Conservation (phyloP, 2,113 vertebrate species). For the Chloropsis hardwickii region DNA sequence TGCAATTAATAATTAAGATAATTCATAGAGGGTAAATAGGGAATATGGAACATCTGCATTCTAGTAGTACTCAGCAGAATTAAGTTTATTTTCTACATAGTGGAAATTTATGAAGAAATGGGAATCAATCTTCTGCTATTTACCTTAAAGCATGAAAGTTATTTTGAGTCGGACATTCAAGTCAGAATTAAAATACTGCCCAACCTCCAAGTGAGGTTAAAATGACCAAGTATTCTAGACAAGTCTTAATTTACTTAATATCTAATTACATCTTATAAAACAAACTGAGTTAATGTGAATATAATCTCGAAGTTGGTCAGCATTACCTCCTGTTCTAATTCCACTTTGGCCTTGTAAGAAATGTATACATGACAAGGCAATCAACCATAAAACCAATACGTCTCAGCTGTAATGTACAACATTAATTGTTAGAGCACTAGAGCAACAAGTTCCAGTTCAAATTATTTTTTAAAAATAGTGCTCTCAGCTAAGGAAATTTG, state of each 20-base stretch:
- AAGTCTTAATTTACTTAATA: background rate
- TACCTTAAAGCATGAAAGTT: background rate
- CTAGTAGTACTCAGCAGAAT: background rate
- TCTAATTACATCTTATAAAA: background rate
- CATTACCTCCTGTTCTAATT: background rate
- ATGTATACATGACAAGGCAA: background rate
- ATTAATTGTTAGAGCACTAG: background rate
- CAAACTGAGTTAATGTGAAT: background rate
- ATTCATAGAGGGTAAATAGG: background rate
- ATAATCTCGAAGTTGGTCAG: background rate
- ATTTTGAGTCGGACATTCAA: background rate
- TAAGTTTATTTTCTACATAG: background rate
- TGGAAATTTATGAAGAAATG: background rate
- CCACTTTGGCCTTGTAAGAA: background rate
- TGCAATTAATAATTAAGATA: background rate
- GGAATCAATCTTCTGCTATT: background rate
- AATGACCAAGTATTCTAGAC: background rate
- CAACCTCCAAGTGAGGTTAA: background rate
- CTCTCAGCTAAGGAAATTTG: background rate
- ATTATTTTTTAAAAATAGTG: background rate
- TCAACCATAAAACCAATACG: background rate
- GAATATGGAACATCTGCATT: background rate
- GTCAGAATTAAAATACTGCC: background rate
- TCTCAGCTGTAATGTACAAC: background rate
- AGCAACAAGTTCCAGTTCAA: background rate